Evolutionary conservation across 2,113 vertebrate species (phyloP), one percentile per base, ranked within the genome.

Genomic region (Campylomormyrus numenius): DNA sequence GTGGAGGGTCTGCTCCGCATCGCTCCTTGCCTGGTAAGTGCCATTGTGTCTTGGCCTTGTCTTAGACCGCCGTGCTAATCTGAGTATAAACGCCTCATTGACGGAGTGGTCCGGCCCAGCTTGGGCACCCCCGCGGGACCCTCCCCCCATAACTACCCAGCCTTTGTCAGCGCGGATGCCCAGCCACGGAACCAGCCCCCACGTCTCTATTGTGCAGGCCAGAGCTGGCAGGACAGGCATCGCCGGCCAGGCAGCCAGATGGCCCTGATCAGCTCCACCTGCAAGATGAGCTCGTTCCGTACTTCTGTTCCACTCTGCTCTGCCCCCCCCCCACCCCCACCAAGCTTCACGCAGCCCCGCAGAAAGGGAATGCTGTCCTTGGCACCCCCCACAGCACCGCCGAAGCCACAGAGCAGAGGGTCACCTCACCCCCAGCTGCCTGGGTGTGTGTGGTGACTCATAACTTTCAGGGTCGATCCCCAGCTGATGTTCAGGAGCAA

Each of bases 31-130:
- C 35, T 48, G 24, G 50, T 83, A 58, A 88, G 87, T n/a, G 35
- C 15, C 88, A 89, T 89, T 89, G 53, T 91, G 46, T 86, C 48
- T 56, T n/a, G 86, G 49, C 46, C 88, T 89, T 89, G 87, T 91
- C 39, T 46, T 85, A 42, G 42, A 27, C 74, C 62, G 39, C 77
- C n/a, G 35, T 88, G 90, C 49, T 90, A 88, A 90, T 91, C 90
- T 85, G 88, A 50, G 27, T 35, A 88, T 70, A 91, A 91, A 88
- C 35, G 83, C 87, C 90, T 90, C 88, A 91, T 86, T 90, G 52
- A 62, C 48, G 49, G 70, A 45, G 87, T 8, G 2, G 52, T 46
- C 19, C 31, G 48, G 42, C 45, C 52, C 31, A 48, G 50, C 27
- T 27, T 11, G 39, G 46, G 74, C 48, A 17, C 35, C 83, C 87